Percentiles rank a stretch among this genome's conserved stretches.
phyloP scores from a whole-genome alignment of 2,797 vertebrate species.

The Chrosomus eos region DNA sequence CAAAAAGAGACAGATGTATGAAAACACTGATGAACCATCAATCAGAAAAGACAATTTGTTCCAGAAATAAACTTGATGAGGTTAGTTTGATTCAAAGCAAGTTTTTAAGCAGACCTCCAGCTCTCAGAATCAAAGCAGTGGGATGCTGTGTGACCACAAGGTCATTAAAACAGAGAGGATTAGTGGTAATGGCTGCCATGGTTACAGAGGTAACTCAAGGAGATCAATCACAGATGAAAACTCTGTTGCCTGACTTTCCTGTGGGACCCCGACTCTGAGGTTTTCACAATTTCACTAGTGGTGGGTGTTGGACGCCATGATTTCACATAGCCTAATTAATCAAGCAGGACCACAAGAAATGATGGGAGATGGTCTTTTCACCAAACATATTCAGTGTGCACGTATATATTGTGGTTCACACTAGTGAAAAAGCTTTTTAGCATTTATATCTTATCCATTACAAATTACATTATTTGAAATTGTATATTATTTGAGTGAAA shows the following conservation, averaged over 20 bases:
- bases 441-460: neutral
- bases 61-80: conserved; percentile 53
- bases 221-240: conserved; percentile 47
- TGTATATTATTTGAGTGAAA: neutral
- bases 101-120: conserved; percentile 52
- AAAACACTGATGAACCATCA: conserved; percentile 35
- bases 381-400: neutral
- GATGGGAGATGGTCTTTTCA: conserved; percentile 19
- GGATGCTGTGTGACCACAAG: conserved; percentile 24
- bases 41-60: conserved; percentile 43
- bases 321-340: conserved; percentile 42
- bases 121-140: conserved; percentile 53
- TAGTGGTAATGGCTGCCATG: conserved; percentile 44
- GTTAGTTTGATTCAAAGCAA: conserved; percentile 54
- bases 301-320: conserved; percentile 45
- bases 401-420: neutral
- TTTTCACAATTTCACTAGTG: conserved; percentile 40
- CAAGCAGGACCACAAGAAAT: conserved; percentile 45
- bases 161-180: conserved; percentile 56
- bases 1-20: conserved; percentile 38
- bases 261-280: conserved; percentile 47
- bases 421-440: neutral
- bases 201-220: conserved; percentile 41
- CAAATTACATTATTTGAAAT: neutral
- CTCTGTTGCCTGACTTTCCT: conserved; percentile 36